phyloP scores from a whole-genome alignment of 1,140 invertebrate species.

The Ooceraea biroi region DNA sequence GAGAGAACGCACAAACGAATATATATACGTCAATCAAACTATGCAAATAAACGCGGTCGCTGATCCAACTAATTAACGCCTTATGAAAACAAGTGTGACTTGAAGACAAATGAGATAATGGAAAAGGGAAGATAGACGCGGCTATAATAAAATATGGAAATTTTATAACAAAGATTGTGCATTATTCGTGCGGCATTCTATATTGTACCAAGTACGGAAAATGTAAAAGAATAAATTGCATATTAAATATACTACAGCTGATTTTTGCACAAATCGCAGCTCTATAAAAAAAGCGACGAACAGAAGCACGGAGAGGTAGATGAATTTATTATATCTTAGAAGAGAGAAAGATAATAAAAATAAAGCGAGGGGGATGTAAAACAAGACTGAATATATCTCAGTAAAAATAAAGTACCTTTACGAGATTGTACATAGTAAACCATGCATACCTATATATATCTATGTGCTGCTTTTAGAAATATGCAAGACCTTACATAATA shows the following conservation, averaged over 20 bases:
- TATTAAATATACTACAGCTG: not conserved
- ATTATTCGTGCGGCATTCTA: not conserved
- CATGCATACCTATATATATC: constrained; percentile 11
- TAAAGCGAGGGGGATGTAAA: not conserved
- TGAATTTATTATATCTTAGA: not conserved
- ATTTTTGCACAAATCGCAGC: no score
- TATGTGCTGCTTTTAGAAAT: constrained; percentile 2
- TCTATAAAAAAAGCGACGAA: not conserved
- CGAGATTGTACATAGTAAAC: not conserved
- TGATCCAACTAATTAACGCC: constrained; percentile 46
- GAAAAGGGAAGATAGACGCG: not conserved
- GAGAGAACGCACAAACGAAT: constrained; percentile 9
- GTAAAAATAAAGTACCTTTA: constrained; percentile 48
- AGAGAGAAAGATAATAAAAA: constrained; percentile 2
- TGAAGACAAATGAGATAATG: not conserved
- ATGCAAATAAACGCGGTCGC: not conserved
- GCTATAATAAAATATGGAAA: not conserved
- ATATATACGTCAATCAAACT: constrained; percentile 12
- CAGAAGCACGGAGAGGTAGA: not conserved
- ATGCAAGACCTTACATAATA: not conserved
- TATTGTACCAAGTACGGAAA: not conserved
- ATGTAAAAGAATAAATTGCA: not conserved
- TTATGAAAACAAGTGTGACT: not conserved
- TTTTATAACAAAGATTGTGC: not conserved
- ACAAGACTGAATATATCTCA: not conserved